phyloP scores from a whole-genome alignment of 2,888 invertebrate genomes.

The Parnassius apollo region DNA sequence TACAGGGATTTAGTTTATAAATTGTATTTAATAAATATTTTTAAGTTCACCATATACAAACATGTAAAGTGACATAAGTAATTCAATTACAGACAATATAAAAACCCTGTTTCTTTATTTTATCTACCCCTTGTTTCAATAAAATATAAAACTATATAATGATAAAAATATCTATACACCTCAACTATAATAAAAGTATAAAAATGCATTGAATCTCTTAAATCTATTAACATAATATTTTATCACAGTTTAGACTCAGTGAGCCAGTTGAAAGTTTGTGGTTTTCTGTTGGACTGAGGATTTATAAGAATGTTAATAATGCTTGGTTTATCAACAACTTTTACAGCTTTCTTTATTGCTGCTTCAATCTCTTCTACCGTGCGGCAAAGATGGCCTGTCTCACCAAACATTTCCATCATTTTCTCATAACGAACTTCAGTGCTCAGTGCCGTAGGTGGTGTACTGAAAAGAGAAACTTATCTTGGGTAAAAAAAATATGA shows the following conservation, averaged over 20 bases:
- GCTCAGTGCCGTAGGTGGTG: slow-evolving; percentile 91
- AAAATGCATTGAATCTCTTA: slow-evolving; percentile 22
- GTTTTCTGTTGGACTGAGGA: slow-evolving; percentile 93
- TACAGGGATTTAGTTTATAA: slow-evolving; percentile 81
- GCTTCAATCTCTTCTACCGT: slow-evolving; percentile 88
- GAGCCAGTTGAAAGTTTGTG: slow-evolving; percentile 95
- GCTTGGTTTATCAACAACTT: slow-evolving; percentile 87
- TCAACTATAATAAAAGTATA: slow-evolving; percentile 20
- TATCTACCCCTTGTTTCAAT: slow-evolving; percentile 19
- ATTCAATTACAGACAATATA: slow-evolving; percentile 75
- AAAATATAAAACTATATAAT: slow-evolving; percentile 17
- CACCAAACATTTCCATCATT: slow-evolving; percentile 93
- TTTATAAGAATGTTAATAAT: slow-evolving; percentile 95
- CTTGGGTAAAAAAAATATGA: neutral
- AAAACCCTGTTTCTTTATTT: slow-evolving; percentile 42
- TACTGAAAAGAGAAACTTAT: slow-evolving; percentile 72
- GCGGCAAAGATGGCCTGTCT: slow-evolving; percentile 89
- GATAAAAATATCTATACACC: slow-evolving; percentile 18
- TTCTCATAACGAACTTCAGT: slow-evolving; percentile 93
- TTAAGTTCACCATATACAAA: slow-evolving; percentile 74
- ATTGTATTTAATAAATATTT: slow-evolving; percentile 70
- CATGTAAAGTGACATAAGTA: slow-evolving; percentile 63
- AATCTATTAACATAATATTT: slow-evolving; percentile 2
- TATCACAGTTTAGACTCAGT: slow-evolving; percentile 93
- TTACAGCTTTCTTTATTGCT: slow-evolving; percentile 85